Evolutionary conservation across 1,140 invertebrate genomes (phyloP).

Genomic region (Trialeurodes vaporariorum): DNA sequence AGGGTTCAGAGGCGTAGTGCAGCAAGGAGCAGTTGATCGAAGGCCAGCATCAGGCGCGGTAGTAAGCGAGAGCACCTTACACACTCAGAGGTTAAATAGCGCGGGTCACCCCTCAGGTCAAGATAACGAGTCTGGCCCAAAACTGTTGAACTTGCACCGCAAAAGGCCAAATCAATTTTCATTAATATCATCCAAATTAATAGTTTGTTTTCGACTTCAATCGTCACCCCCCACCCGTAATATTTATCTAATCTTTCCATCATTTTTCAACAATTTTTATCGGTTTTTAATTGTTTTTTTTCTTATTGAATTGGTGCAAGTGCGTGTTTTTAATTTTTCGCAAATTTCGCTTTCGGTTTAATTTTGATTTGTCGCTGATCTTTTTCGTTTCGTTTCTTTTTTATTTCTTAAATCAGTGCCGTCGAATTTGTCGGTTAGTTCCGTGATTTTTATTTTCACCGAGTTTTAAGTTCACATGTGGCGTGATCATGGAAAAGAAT

Average conservation of each 20-base stretch:
- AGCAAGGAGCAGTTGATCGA: conserved; percentile 8
- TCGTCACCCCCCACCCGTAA: background rate
- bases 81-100: background rate
- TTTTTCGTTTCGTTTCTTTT: too few species aligned
- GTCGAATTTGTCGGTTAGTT: too few species aligned
- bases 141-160: background rate
- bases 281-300: background rate
- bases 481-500: too few species aligned
- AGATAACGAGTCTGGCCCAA: conserved; percentile 1
- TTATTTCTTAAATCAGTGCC: too few species aligned
- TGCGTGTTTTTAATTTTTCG: too few species aligned
- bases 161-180: background rate
- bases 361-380: too few species aligned
- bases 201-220: conserved; percentile 5
- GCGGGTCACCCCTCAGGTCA: background rate
- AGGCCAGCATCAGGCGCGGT: conserved; percentile 11
- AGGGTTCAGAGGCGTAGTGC: conserved; percentile 13
- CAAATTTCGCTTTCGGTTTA: too few species aligned
- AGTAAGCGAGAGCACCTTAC: background rate
- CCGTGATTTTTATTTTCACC: too few species aligned
- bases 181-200: conserved; percentile 2
- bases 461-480: too few species aligned
- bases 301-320: background rate
- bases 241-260: conserved; percentile 4
- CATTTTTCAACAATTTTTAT: too few species aligned